Conservation (phyloP, 2,888 invertebrate species). For the Ormia ochracea region DNA sequence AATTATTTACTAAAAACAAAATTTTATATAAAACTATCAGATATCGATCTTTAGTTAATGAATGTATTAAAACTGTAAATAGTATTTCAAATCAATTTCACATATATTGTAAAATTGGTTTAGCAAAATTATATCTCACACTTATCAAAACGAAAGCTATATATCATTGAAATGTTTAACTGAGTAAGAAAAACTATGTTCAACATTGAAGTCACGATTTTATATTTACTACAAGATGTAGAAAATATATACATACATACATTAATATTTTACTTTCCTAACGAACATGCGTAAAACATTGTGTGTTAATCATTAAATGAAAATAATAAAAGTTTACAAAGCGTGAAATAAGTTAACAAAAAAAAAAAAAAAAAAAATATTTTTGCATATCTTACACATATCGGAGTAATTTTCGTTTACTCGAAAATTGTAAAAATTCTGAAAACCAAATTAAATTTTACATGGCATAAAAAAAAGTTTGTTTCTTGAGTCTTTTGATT, state of each 20-base stretch:
- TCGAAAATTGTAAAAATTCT: not conserved
- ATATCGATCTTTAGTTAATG: too few species aligned
- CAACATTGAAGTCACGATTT: conserved; percentile 45
- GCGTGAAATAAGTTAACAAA: not conserved
- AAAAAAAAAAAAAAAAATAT: not conserved
- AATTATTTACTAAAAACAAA: too few species aligned
- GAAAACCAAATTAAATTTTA: not conserved
- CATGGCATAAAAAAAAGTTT: not conserved
- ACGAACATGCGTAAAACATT: conserved; percentile 40
- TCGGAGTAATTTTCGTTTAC: not conserved
- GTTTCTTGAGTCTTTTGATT: not conserved
- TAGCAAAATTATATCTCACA: not conserved
- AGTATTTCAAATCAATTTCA: too few species aligned
- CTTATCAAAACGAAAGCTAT: not conserved
- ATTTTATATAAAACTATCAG: too few species aligned
- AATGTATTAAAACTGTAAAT: too few species aligned
- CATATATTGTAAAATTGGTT: not conserved
- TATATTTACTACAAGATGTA: conserved; percentile 9
- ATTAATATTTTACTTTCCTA: conserved; percentile 20
- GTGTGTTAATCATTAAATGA: conserved; percentile 30
- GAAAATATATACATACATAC: not conserved
- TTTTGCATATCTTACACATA: not conserved
- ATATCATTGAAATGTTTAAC: not conserved
- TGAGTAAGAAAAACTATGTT: not conserved
- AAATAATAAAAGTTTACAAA: not conserved